Evolutionary conservation across 2,888 invertebrate species (phyloP).

Genomic region (Cryptophagus acutangulus): DNA sequence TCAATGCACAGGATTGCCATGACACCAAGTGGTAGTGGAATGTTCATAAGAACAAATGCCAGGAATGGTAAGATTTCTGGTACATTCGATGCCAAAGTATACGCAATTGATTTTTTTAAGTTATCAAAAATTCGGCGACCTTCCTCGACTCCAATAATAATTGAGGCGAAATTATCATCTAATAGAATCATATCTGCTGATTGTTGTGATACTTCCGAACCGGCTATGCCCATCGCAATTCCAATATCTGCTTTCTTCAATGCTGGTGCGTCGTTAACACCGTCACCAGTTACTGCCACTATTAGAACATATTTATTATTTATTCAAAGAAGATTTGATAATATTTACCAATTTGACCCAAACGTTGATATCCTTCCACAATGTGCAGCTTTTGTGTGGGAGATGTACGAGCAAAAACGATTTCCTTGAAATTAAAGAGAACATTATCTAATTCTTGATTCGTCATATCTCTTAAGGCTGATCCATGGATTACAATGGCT

Average conservation of each 20-base stretch:
- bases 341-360: slow-evolving; percentile 67
- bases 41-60: slow-evolving; percentile 65
- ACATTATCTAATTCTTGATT: slow-evolving; percentile 52
- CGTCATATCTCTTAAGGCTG: slow-evolving; percentile 48
- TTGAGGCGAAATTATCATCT: slow-evolving; percentile 85
- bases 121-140: slow-evolving; percentile 82
- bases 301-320: slow-evolving; percentile 34
- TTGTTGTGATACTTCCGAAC: slow-evolving; percentile 76
- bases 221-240: slow-evolving; percentile 74
- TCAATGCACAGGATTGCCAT: slow-evolving; percentile 66
- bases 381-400: slow-evolving; percentile 57
- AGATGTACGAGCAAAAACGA: slow-evolving; percentile 59
- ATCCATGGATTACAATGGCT: slow-evolving; percentile 55
- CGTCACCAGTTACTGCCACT: slow-evolving; percentile 85
- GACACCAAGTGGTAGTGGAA: slow-evolving; percentile 68
- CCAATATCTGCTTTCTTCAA: slow-evolving; percentile 78
- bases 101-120: slow-evolving; percentile 78
- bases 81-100: slow-evolving; percentile 76
- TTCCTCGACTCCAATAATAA: slow-evolving; percentile 80
- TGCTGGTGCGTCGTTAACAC: slow-evolving; percentile 84
- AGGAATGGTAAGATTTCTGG: slow-evolving; percentile 80
- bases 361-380: slow-evolving; percentile 76
- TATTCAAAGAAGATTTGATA: slow-evolving; percentile 6
- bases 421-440: slow-evolving; percentile 55
- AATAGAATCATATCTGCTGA: slow-evolving; percentile 85